Conservation (phyloP, 2,113 vertebrate species). For the Mesitornis unicolor region DNA sequence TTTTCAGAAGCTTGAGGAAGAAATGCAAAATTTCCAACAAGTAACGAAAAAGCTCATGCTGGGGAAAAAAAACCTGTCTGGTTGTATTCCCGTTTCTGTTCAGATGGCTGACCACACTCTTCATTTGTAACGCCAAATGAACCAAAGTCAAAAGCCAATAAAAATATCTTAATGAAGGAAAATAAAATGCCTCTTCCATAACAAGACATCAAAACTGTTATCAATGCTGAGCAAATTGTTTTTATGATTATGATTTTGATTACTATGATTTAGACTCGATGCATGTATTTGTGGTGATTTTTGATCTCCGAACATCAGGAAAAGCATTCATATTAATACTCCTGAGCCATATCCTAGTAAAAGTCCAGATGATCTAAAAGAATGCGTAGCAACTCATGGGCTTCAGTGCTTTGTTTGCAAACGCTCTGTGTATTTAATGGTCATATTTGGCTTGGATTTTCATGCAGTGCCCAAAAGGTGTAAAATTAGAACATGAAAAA, state of each 20-base stretch:
- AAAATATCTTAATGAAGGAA: background rate
- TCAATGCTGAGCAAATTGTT: background rate
- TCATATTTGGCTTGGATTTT: background rate
- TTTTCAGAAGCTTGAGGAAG: background rate
- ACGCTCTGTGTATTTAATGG: background rate
- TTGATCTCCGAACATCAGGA: background rate
- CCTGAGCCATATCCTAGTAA: background rate
- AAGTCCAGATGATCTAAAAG: background rate
- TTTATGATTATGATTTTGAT: background rate
- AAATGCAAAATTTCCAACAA: background rate
- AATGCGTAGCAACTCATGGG: background rate
- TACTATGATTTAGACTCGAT: background rate
- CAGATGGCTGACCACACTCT: background rate
- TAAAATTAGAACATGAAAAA: background rate
- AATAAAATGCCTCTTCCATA: background rate
- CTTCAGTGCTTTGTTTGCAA: background rate
- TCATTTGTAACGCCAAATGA: background rate
- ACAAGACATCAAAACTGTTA: background rate
- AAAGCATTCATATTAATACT: background rate
- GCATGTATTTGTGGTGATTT: background rate
- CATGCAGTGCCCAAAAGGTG: background rate
- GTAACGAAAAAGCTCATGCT: background rate
- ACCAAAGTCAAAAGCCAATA: background rate
- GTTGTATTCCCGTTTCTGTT: background rate
- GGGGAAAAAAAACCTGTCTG: background rate